These are phyloP conservation scores for Osmerus eperlanus DNA, from an alignment of 2,113 vertebrate species.

Conservation along the genomic window DNA sequence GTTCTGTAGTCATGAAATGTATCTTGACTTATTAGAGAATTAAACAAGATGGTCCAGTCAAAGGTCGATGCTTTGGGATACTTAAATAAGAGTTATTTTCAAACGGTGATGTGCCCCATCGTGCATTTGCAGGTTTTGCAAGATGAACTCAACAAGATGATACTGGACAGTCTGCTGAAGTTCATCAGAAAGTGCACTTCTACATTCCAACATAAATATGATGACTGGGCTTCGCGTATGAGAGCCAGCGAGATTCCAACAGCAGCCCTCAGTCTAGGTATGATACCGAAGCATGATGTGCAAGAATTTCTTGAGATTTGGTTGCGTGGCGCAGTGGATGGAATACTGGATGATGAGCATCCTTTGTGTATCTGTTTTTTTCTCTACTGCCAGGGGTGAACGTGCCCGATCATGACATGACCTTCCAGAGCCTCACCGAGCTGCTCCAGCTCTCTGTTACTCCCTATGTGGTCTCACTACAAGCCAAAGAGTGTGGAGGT, in stretches of 20 bases:
- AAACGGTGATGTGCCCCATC: conserved; percentile 16
- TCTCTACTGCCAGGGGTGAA: conserved; percentile 80
- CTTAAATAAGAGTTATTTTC: not conserved
- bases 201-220: conserved; percentile 64
- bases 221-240: conserved; percentile 79
- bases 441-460: conserved; percentile 79
- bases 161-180: conserved; percentile 80
- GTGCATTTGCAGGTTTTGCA: conserved; percentile 76
- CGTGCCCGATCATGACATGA: conserved; percentile 90
- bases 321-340: not conserved
- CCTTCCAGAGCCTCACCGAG: conserved; percentile 84
- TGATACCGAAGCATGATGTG: conserved; percentile 3
- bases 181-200: conserved; percentile 80
- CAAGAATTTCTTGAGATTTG: no score
- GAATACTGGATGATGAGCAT: not conserved
- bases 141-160: conserved; percentile 85
- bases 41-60: no score
- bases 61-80: no score
- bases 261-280: conserved; percentile 88
- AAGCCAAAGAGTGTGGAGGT: conserved; percentile 86
- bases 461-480: conserved; percentile 81
- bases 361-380: not conserved
- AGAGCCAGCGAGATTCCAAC: conserved; percentile 89
- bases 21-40: no score
- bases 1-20: no score